Percentiles rank a stretch among this genome's conserved stretches.
phyloP scores from a whole-genome alignment of 2,797 vertebrate species.

The Tolypeutes matacus region DNA sequence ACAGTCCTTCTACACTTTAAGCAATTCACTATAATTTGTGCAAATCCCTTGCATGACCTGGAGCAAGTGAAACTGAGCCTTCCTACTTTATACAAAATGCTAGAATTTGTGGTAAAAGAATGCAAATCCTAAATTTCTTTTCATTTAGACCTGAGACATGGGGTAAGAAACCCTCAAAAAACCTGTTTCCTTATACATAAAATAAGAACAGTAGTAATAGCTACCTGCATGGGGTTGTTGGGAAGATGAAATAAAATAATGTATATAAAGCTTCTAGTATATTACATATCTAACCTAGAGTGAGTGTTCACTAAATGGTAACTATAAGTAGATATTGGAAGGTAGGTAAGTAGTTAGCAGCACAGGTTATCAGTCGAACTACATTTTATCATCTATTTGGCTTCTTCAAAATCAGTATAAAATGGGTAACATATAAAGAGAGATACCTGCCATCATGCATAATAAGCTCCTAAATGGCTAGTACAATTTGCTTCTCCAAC shows the following conservation, averaged over 20 bases:
- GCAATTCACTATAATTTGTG: neutral
- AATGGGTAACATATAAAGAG: neutral
- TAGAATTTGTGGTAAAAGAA: slow-evolving; percentile 20
- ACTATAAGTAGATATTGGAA: neutral
- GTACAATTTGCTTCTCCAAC: neutral
- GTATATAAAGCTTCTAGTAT: neutral
- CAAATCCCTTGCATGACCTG: neutral
- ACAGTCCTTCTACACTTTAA: neutral
- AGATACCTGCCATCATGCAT: neutral
- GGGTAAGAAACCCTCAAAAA: neutral
- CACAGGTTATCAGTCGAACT: neutral
- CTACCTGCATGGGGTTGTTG: neutral
- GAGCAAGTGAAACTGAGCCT: slow-evolving; percentile 20
- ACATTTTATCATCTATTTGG: neutral
- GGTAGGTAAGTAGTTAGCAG: neutral
- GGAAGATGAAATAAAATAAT: neutral
- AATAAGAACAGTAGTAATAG: neutral
- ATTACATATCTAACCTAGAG: neutral
- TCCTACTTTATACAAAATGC: neutral
- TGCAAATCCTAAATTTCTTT: slow-evolving; percentile 40
- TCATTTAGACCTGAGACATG: neutral
- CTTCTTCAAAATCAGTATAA: slow-evolving; percentile 53
- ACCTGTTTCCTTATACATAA: neutral
- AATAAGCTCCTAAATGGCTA: neutral
- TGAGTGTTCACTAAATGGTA: neutral